These are phyloP conservation scores for Portevinia maculata DNA, from an alignment of 2,888 invertebrate genomes.

Conservation along the genomic window DNA sequence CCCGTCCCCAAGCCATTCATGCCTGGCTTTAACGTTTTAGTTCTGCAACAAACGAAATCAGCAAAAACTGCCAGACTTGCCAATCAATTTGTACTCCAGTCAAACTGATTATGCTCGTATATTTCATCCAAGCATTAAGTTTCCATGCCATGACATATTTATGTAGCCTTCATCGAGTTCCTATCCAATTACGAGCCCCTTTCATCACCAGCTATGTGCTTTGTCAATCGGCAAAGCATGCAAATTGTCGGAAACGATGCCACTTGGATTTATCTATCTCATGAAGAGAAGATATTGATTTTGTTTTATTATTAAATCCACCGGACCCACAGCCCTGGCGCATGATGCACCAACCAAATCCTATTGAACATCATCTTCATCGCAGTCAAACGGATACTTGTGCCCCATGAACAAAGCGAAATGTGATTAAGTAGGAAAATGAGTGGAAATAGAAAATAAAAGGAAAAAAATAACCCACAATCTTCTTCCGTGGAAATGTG, in stretches of 20 bases:
- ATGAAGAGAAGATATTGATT: neutral
- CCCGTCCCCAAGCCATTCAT: too few relatives aligned
- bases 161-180: neutral
- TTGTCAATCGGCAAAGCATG: neutral
- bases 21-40: too few relatives aligned
- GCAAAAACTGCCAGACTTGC: too few relatives aligned
- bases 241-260: neutral
- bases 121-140: neutral
- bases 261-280: neutral
- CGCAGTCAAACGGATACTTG: neutral
- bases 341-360: neutral
- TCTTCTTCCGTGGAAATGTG: neutral
- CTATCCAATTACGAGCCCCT: neutral
- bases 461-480: neutral
- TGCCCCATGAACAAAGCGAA: neutral
- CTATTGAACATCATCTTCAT: neutral
- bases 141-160: neutral
- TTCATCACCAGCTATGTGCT: neutral
- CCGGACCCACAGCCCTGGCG: too few relatives aligned
- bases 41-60: too few relatives aligned
- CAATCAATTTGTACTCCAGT: too few relatives aligned
- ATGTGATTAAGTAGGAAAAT: neutral
- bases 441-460: neutral
- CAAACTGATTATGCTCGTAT: neutral
- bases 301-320: neutral